A percentile compares a stretch with the other conserved stretches of the same genome.
phyloP scores from a whole-genome alignment of 2,113 vertebrate genomes.

The Sciurus niger region DNA sequence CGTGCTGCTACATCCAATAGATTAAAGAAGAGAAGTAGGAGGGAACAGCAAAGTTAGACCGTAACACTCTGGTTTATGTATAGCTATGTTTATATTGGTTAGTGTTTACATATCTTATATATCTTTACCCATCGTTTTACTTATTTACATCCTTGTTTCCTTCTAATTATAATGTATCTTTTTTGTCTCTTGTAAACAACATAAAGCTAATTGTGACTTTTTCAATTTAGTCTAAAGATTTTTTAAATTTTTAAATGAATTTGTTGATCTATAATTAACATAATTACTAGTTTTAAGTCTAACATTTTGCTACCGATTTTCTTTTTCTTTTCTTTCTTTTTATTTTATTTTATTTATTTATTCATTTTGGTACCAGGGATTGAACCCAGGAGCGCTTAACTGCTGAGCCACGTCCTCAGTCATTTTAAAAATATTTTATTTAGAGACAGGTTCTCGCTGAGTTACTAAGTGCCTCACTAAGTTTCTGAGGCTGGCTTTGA shows the following conservation, averaged over 20 bases:
- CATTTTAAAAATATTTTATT: too few relatives aligned
- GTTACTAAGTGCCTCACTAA: too few relatives aligned
- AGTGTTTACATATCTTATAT: background rate
- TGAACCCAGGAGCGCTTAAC: too few relatives aligned
- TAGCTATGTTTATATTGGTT: background rate
- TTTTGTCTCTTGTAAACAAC: background rate
- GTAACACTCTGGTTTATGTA: background rate
- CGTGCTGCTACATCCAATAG: background rate
- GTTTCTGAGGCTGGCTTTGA: too few relatives aligned
- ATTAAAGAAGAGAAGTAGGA: background rate
- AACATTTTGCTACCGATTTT: background rate
- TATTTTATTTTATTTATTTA: too few relatives aligned
- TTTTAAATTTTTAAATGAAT: background rate
- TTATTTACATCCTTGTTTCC: background rate
- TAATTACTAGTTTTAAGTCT: too few relatives aligned
- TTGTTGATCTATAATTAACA: background rate
- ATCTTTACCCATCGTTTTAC: background rate
- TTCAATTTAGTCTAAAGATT: background rate
- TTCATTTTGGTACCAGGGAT: too few relatives aligned
- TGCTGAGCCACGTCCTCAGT: too few relatives aligned
- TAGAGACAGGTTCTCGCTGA: too few relatives aligned
- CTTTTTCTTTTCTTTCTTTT: too few relatives aligned
- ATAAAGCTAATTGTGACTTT: background rate
- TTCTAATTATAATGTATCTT: background rate
- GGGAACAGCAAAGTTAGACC: background rate